Conservation (phyloP, 2,888 invertebrate species). For the Drosophila ezoana region DNA sequence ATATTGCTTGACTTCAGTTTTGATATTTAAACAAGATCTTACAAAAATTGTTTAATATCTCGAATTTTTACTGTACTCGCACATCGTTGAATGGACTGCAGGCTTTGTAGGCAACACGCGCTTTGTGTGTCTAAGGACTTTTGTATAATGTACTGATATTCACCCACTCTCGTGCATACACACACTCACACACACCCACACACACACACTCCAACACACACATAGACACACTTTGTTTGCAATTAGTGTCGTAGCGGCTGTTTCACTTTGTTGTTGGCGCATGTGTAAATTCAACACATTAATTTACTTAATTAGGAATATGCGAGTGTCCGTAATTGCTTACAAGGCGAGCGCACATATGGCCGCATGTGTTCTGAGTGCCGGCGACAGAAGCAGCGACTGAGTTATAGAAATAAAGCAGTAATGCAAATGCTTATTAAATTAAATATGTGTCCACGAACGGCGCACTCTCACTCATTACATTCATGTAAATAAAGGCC, state of each 20-base stretch:
- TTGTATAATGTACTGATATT: slow-evolving; percentile 18
- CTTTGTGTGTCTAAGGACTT: slow-evolving; percentile 29
- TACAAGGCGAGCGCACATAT: slow-evolving; percentile 70
- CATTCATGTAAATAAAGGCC: slow-evolving; percentile 40
- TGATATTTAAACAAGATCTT: neutral
- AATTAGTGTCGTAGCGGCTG: slow-evolving; percentile 79
- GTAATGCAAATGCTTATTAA: slow-evolving; percentile 75
- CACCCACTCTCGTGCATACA: neutral
- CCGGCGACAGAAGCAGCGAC: slow-evolving; percentile 7
- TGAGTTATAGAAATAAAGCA: slow-evolving; percentile 45
- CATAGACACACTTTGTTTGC: slow-evolving; percentile 67
- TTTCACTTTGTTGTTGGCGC: slow-evolving; percentile 68
- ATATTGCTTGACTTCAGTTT: neutral
- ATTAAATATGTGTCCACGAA: slow-evolving; percentile 66
- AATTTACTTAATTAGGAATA: slow-evolving; percentile 78
- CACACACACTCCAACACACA: slow-evolving; percentile 4
- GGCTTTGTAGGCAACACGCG: slow-evolving; percentile 3
- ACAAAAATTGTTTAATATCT: slow-evolving; percentile 1
- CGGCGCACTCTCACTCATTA: slow-evolving; percentile 28
- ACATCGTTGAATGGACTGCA: slow-evolving; percentile 7
- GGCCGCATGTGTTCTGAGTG: slow-evolving; percentile 52
- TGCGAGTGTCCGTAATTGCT: slow-evolving; percentile 76
- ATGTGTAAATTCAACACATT: slow-evolving; percentile 73
- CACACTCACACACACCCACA: neutral
- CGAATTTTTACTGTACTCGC: slow-evolving; percentile 31